Evolutionary conservation across 2,113 vertebrate species (phyloP).

Genomic region (Nicator chloris): DNA sequence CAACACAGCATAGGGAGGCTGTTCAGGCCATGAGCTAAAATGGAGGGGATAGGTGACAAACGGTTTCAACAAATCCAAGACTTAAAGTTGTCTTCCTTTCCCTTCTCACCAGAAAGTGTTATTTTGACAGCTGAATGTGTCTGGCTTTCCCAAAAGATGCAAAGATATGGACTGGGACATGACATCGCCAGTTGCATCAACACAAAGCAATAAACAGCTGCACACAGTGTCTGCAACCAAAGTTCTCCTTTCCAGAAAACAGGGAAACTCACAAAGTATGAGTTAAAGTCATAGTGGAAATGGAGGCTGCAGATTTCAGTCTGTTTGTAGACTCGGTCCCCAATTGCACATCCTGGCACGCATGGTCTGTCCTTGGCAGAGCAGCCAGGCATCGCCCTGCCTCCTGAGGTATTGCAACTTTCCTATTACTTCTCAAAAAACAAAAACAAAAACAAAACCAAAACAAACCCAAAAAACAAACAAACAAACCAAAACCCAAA

Average conservation of each 20-base stretch:
- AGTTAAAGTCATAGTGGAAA: background rate
- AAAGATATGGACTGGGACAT: background rate
- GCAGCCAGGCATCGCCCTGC: background rate
- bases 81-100: background rate
- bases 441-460: too few relatives aligned
- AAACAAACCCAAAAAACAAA: too few relatives aligned
- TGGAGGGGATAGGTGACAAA: background rate
- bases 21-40: background rate
- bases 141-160: background rate
- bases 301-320: background rate
- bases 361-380: background rate
- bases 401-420: background rate
- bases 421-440: background rate
- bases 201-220: conserved; percentile 29
- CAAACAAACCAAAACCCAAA: background rate
- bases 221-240: background rate
- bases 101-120: background rate
- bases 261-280: background rate
- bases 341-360: background rate
- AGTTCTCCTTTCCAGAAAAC: background rate
- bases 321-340: background rate
- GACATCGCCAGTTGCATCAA: conserved; percentile 2
- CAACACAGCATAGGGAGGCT: background rate
- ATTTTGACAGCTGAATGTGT: conserved; percentile 41
- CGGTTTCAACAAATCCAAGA: background rate